phyloP scores from a whole-genome alignment of 2,113 vertebrate species.

The Zosterops pallidus region DNA sequence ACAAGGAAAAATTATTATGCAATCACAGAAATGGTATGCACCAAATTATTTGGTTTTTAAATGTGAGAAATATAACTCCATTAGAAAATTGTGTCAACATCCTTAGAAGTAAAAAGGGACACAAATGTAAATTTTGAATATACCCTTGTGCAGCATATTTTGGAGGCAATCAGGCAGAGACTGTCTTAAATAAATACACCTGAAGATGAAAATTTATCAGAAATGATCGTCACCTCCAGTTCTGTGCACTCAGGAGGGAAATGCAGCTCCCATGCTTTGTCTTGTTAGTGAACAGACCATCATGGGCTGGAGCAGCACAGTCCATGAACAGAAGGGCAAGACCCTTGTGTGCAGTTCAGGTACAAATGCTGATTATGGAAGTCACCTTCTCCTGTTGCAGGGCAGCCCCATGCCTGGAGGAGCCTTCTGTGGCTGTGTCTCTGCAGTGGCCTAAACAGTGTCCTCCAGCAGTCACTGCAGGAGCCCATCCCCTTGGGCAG shows the following conservation, averaged over 20 bases:
- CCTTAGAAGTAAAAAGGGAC: neutral
- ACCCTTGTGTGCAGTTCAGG: fast-evolving
- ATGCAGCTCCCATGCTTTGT: neutral
- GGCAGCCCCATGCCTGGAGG: neutral
- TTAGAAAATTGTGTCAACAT: neutral
- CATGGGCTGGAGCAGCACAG: neutral
- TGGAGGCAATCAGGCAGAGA: neutral
- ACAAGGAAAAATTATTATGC: neutral
- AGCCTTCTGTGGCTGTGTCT: neutral
- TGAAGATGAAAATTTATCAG: neutral
- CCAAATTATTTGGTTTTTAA: neutral
- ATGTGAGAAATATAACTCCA: neutral
- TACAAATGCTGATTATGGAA: neutral
- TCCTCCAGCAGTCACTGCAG: neutral
- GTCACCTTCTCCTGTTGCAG: neutral
- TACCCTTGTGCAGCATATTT: neutral
- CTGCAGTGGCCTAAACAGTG: neutral
- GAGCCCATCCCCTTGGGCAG: neutral
- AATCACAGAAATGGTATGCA: neutral
- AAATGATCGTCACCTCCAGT: neutral
- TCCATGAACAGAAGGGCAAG: neutral
- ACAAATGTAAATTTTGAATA: neutral
- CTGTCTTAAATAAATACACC: neutral
- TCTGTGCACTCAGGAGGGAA: neutral
- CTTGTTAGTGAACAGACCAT: neutral